Evolutionary conservation across 1,140 invertebrate species (phyloP), one percentile per base, ranked within the genome.

Genomic region (Mylabris phalerata): DNA sequence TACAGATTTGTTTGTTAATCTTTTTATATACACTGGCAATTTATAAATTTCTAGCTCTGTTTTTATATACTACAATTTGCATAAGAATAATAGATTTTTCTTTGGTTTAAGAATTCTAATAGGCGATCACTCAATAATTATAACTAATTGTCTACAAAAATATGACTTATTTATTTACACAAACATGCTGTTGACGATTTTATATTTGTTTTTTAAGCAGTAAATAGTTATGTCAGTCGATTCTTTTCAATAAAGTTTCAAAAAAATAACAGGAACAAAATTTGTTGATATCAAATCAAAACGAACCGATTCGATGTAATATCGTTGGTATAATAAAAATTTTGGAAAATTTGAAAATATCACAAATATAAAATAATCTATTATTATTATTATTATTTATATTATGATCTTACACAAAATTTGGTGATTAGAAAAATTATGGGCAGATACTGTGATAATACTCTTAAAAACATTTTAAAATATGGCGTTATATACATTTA

Each of bases 21-120:
- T 32, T 32, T 7, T 32, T 32, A 60, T 60, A 41, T 57, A 56
- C 46, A 60, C 60, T 62, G 60, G 60, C 55, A 56, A 56, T 60
- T 59, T 60, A 62, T 59, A 49, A 50, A 57, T 47, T 52, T 48
- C 51, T 48, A 59, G 52, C 45, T 61, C 39, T 19, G 19, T 19
- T 13, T 13, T 13, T 54, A 48, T 47, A 55, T 61, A 57, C 48
- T 52, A 50, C 54, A 50, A 42, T 32, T 39, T 59, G 50, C 49
- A 32, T 55, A n/a, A n/a, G n/a, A 48, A 46, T 55, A 50, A 63
- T 59, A 63, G 50, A 63, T 32, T 58, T 55, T 54, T 65, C 64
- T 66, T 66, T 66, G 65, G 65, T 66, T 62, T 66, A 50, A 62
- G 51, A 54, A 54, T 45, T 50, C 51, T 60, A 65, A 63, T 46